Conservation (phyloP, 2,113 vertebrate species). For the Arothron firmamentum region DNA sequence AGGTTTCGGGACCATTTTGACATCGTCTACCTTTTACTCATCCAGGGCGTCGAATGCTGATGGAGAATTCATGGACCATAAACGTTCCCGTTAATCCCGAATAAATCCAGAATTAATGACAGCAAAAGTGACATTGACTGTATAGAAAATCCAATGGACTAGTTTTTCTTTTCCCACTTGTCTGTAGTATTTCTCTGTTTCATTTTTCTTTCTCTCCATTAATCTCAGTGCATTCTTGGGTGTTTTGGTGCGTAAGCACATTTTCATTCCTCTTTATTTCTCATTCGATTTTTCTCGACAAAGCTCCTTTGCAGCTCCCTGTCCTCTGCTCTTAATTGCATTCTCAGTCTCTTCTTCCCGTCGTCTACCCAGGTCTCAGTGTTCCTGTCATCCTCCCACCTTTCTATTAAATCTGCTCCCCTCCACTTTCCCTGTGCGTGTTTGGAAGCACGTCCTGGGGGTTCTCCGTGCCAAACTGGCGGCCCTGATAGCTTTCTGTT, state of each 20-base stretch:
- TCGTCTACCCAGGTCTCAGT: constrained; percentile 2
- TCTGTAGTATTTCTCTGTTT: background rate
- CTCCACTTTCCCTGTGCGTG: constrained; percentile 9
- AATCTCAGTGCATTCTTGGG: too few species aligned
- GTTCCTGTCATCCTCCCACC: background rate
- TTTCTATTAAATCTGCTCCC: constrained; percentile 23
- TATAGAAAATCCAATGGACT: too few species aligned
- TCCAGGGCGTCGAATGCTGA: background rate
- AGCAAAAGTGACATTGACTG: too few species aligned
- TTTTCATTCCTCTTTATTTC: too few species aligned
- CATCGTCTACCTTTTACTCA: background rate
- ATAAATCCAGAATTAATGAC: too few species aligned
- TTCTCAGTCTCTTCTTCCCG: constrained; percentile 18
- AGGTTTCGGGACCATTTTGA: background rate
- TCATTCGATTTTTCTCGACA: too few species aligned
- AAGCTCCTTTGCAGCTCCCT: too few species aligned
- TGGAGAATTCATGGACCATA: background rate
- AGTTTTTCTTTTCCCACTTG: too few species aligned
- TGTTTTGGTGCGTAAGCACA: too few species aligned
- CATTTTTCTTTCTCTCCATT: background rate
- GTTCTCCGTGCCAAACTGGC: constrained; percentile 7
- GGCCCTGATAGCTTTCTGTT: constrained; percentile 4
- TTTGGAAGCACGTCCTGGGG: constrained; percentile 10
- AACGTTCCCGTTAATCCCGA: background rate
- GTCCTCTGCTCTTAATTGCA: constrained; percentile 39